Evolutionary conservation across 1,140 invertebrate species (phyloP).

Genomic region (Pygmarrhopalites habei): DNA sequence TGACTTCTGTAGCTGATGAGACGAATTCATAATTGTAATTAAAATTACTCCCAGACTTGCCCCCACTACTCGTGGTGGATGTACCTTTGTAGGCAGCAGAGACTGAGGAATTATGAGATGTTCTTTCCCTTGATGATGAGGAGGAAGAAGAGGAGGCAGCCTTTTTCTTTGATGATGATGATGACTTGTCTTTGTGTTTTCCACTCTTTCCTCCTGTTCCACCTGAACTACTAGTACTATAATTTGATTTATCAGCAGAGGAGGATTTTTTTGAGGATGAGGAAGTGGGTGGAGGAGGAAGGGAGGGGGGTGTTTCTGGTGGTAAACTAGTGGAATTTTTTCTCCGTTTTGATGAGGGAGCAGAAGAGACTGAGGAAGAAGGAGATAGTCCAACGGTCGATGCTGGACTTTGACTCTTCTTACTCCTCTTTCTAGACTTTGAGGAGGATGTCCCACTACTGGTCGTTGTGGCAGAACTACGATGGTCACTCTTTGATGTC

Average conservation of each 20-base stretch:
- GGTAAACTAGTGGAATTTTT: conserved; percentile 17
- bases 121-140: conserved; percentile 8
- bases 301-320: conserved; percentile 1
- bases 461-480: no score
- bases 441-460: neutral
- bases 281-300: no score
- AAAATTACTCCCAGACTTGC: neutral
- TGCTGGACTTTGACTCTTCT: conserved; percentile 20
- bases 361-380: conserved; percentile 12
- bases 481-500: no score
- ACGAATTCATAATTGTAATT: neutral
- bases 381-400: conserved; percentile 10
- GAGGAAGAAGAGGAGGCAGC: neutral
- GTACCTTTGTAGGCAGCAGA: neutral
- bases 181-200: neutral
- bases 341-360: conserved; percentile 7
- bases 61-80: neutral
- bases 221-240: no score
- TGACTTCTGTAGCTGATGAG: conserved; percentile 7
- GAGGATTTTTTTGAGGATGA: no score
- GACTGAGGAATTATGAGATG: neutral
- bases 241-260: neutral
- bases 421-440: conserved; percentile 18
- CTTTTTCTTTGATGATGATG: neutral
- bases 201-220: neutral